These are phyloP conservation scores for Austrolebias charrua DNA, from an alignment of 2,797 vertebrate species.

Conservation along the genomic window DNA sequence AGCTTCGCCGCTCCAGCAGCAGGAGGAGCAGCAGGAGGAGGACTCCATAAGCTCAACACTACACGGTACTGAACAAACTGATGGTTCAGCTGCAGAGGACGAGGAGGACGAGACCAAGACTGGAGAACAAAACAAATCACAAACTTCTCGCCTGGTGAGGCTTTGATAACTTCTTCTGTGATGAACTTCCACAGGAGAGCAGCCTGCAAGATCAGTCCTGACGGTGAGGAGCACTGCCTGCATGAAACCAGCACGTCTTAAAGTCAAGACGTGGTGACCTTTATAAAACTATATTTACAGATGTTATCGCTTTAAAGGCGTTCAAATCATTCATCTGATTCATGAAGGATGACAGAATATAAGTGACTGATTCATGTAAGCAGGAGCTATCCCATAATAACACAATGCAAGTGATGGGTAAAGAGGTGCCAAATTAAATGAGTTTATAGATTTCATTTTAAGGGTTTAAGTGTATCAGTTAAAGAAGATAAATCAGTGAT, in stretches of 20 bases:
- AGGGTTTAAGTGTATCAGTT: too few relatives aligned
- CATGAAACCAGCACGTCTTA: slow-evolving; percentile 9
- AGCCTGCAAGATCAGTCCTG: slow-evolving; percentile 4
- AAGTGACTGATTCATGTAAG: too few relatives aligned
- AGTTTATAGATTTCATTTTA: too few relatives aligned
- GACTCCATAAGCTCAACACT: slow-evolving; percentile 50
- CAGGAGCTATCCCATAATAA: too few relatives aligned
- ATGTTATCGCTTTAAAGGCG: too few relatives aligned
- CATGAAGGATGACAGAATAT: too few relatives aligned
- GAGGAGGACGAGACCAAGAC: neutral
- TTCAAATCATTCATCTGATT: too few relatives aligned
- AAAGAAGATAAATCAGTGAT: too few relatives aligned
- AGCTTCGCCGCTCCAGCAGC: slow-evolving; percentile 84
- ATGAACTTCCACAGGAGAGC: slow-evolving; percentile 15
- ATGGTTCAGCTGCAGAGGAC: slow-evolving; percentile 12
- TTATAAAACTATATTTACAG: too few relatives aligned
- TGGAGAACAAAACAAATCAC: slow-evolving; percentile 3
- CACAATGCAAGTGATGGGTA: too few relatives aligned
- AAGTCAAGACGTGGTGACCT: too few relatives aligned
- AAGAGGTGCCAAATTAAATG: too few relatives aligned
- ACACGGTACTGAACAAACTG: slow-evolving; percentile 70
- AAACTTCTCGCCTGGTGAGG: neutral
- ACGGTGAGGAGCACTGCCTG: slow-evolving; percentile 40
- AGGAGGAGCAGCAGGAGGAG: slow-evolving; percentile 41
- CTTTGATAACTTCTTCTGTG: slow-evolving; percentile 26